These are phyloP conservation scores for Megathymus violae DNA, from an alignment of 1,140 invertebrate species.

Conservation along the genomic window DNA sequence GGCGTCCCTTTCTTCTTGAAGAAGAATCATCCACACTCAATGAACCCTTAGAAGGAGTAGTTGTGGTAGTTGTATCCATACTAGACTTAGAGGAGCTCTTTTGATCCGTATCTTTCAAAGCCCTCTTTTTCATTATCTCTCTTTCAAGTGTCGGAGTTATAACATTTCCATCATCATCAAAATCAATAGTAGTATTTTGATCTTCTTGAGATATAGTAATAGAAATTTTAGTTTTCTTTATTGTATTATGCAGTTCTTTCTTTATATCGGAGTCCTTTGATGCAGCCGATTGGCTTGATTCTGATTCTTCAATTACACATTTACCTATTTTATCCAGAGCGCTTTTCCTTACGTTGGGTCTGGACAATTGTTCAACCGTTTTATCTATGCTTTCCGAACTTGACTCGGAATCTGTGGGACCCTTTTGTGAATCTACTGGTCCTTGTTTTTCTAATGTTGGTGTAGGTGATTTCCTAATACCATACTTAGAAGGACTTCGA, in stretches of 20 bases:
- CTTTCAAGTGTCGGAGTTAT: constrained; percentile 76
- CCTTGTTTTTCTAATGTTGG: constrained; percentile 86
- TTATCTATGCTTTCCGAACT: constrained; percentile 82
- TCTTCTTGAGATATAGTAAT: constrained; percentile 83
- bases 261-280: constrained; percentile 70
- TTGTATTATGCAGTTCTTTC: constrained; percentile 59
- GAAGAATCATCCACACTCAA: constrained; percentile 81
- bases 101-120: constrained; percentile 75
- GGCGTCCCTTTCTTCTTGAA: constrained; percentile 71
- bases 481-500: constrained; percentile 73
- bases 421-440: constrained; percentile 83
- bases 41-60: constrained; percentile 79
- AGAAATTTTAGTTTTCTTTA: constrained; percentile 80
- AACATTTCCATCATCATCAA: constrained; percentile 79
- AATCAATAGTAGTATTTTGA: constrained; percentile 80
- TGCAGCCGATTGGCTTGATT: constrained; percentile 79
- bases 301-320: constrained; percentile 78
- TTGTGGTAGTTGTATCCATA: constrained; percentile 78
- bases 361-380: constrained; percentile 76
- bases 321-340: constrained; percentile 78
- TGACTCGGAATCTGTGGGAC: constrained; percentile 81
- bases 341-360: constrained; percentile 63
- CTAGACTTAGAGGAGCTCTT: constrained; percentile 81
- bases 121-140: constrained; percentile 71
- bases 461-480: constrained; percentile 83